phyloP scores from a whole-genome alignment of 2,888 invertebrate species.

The Druceiella hillmani region DNA sequence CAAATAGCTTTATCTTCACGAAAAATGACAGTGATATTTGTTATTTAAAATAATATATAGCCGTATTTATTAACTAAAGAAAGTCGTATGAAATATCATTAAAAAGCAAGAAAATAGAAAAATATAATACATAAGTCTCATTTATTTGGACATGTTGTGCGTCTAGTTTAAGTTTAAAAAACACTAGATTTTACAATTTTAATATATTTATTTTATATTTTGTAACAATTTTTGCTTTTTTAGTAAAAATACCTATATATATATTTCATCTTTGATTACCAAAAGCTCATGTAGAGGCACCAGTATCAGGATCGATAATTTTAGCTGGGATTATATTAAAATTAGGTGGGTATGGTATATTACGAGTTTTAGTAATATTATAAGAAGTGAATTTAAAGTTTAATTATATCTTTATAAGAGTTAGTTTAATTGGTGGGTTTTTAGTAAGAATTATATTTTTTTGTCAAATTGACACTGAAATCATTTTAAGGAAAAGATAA shows the following conservation, averaged over 20 bases:
- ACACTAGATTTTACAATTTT: slow-evolving; percentile 25
- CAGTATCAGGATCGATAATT: slow-evolving; percentile 58
- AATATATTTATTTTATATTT: slow-evolving; percentile 35
- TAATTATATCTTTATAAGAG: slow-evolving; percentile 37
- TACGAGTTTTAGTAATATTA: slow-evolving; percentile 41
- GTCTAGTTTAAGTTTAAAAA: too few species aligned
- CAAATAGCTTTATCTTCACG: too few species aligned
- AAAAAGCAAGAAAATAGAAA: too few species aligned
- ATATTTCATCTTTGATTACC: slow-evolving; percentile 56
- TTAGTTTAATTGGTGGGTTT: slow-evolving; percentile 42
- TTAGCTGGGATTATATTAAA: slow-evolving; percentile 59
- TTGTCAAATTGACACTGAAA: slow-evolving; percentile 52
- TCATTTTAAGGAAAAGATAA: too few species aligned
- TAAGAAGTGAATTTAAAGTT: slow-evolving; percentile 30
- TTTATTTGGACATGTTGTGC: too few species aligned
- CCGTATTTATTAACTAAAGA: too few species aligned
- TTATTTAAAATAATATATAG: too few species aligned
- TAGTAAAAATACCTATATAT: slow-evolving; percentile 57
- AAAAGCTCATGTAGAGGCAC: slow-evolving; percentile 62
- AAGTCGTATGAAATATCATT: too few species aligned
- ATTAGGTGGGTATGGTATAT: slow-evolving; percentile 55
- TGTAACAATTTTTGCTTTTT: slow-evolving; percentile 47
- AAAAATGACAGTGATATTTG: too few species aligned
- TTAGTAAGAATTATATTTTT: slow-evolving; percentile 52
- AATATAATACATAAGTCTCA: too few species aligned